Base-by-base conservation (phyloP, 2,888 invertebrate genomes). In the Cephus sareptanus region DNA sequence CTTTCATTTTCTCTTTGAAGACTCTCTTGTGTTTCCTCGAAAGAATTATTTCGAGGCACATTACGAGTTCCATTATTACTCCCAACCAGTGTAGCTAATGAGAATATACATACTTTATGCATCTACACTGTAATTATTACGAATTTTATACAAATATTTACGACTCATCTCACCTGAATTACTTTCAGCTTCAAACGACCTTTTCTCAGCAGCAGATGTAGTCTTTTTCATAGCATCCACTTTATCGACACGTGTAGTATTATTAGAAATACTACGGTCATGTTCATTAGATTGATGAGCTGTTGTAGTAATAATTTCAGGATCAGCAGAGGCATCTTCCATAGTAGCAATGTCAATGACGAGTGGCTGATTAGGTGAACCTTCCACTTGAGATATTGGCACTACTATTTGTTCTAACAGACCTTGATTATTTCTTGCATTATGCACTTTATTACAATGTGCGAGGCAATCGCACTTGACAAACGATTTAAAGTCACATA, bases 401-500 rank as follows among this genome's bases (percentile, higher is more conserved):
- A 78, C 34, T 31, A 89, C 82, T 83, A 88, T 82, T 30, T 83
- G 83, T 6, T 84, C 83, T 34, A 88, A 81, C 11, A 82, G 15
- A 11, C 73, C 34, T 13, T 87, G 84, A 81, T 87, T 85, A 74
- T 89, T 89, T 76, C 93, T 93, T 56, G 94, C 92, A 84, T 94
- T 93, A 87, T 96, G 96, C 0, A 93, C 92, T 81, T 93, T 92
- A 83, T 93, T 94, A 1, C 95, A 93, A 87, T 96, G 96, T 80
- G 94, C 93, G 1, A 94, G 93, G 73, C 95, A 93, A 82, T 95
- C 94, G 75, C 93, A 93, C 83, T 94, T 95, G 23, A 93, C 92
- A 83, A 94, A 95, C 80, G 95, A 94, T 87, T 94, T 94, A 87
- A 94, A 96, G 76, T 94, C 93, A 90, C 97, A 97, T 31, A 95